A percentile compares a stretch with the other conserved stretches of the same genome.
Conservation (phyloP, 2,888 invertebrate genomes). For the Neria commutata region DNA sequence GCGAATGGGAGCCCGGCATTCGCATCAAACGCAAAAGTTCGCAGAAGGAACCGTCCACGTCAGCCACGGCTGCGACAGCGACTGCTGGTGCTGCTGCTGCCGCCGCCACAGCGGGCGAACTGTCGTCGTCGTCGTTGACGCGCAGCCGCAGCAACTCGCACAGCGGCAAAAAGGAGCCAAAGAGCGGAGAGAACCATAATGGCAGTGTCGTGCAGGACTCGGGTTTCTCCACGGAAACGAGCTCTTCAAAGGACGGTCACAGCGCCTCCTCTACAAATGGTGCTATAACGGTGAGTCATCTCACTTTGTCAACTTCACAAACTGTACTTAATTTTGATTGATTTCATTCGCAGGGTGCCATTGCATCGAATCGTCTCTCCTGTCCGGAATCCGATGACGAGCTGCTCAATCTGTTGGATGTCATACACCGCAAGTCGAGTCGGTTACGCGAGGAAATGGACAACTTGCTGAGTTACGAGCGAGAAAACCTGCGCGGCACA, state of each 20-base stretch:
- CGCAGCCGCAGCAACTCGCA: conserved; percentile 71
- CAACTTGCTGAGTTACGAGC: conserved; percentile 65
- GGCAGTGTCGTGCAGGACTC: conserved; percentile 78
- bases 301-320: neutral
- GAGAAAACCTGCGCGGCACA: conserved; percentile 41
- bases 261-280: conserved; percentile 72
- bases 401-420: conserved; percentile 83
- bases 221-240: conserved; percentile 89
- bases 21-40: conserved; percentile 72
- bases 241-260: conserved; percentile 80
- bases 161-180: conserved; percentile 69
- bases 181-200: conserved; percentile 66
- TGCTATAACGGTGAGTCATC: conserved; percentile 61
- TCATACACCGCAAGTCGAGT: conserved; percentile 81
- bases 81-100: conserved; percentile 15
- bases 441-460: conserved; percentile 74
- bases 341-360: conserved; percentile 45
- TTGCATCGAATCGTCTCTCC: conserved; percentile 55
- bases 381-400: conserved; percentile 75
- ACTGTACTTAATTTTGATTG: neutral
- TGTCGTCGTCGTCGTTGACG: conserved; percentile 60
- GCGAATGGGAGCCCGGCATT: conserved; percentile 84
- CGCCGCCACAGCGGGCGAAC: conserved; percentile 29
- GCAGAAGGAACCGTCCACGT: conserved; percentile 56
- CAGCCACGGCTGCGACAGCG: conserved; percentile 33